Evolutionary conservation across 2,113 vertebrate genomes (phyloP), one percentile per base, ranked within the genome.

Genomic region (Tychaedon coryphoeus): DNA sequence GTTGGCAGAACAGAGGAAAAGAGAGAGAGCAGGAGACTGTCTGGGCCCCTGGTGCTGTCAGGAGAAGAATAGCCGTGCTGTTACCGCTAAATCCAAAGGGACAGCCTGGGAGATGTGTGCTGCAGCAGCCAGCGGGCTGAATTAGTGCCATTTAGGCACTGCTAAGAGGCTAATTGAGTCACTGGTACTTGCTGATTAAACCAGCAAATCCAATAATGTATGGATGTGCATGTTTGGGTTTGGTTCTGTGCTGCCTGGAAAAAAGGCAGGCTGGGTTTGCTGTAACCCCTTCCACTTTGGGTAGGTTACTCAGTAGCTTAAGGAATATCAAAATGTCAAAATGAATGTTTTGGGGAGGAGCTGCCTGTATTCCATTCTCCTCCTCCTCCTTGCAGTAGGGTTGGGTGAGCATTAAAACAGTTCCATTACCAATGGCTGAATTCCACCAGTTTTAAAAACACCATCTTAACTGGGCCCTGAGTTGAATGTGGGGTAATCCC

Each of bases 181-280:
- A 86, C 95, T 95, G 94, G 94, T 93, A 95, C 95, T 96, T 76
- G 93, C 91, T 95, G 92, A 95, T 95, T 95, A 95, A 94, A 94
- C 92, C 89, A 79, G 90, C 85, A 97, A 95, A 96, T 93, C 88
- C 92, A 95, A 85, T 95, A 91, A 94, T 66, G 57, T 61, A 34
- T 96, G 90, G 92, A 96, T 88, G 95, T 48, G 69, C 72, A 15
- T 95, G 92, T 93, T 95, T 92, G 67, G 86, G 92, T 93, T 96
- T 90, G 93, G 60, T 86, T 90, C 90, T 88, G 1, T 38, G 72
- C 75, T 92, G 64, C 72, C 50, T 93, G 90, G 77, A 92, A 95
- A 95, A 88, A 60, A 31, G 76, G 70, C 50, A 5, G 2, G 33
- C 67, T 47, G 24, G 58, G 47, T 80, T 86, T 94, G 60, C 62